A percentile compares a stretch with the other conserved stretches of the same genome.
phyloP scores from a whole-genome alignment of 1,140 invertebrate genomes.

The Lerema accius region DNA sequence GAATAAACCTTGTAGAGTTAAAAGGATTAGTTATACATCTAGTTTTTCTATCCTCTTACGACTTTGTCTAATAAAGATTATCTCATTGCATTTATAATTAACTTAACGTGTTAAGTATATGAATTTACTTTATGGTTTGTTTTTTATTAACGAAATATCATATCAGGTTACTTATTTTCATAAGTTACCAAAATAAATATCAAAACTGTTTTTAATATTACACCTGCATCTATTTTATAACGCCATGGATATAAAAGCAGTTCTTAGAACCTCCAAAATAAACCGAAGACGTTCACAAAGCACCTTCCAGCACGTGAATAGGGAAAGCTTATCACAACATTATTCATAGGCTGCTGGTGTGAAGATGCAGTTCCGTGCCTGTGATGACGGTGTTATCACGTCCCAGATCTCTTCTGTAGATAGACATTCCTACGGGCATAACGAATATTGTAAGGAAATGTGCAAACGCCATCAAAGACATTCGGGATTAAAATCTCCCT shows the following conservation, averaged over 20 bases:
- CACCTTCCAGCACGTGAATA: constrained; percentile 44
- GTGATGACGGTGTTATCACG: constrained; percentile 68
- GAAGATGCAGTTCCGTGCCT: constrained; percentile 58
- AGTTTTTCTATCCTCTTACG: too few relatives aligned
- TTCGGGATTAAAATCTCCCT: constrained; percentile 22
- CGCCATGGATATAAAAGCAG: constrained; percentile 10
- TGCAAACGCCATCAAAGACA: constrained; percentile 27
- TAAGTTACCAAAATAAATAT: too few relatives aligned
- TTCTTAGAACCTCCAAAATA: constrained; percentile 28
- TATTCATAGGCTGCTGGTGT: constrained; percentile 57
- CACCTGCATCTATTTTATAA: not conserved
- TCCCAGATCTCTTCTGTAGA: constrained; percentile 64
- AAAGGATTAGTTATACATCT: too few relatives aligned
- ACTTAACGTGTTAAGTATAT: too few relatives aligned
- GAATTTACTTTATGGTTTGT: too few relatives aligned
- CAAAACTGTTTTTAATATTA: too few relatives aligned
- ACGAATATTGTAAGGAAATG: constrained; percentile 31
- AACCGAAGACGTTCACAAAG: constrained; percentile 32
- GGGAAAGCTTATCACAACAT: constrained; percentile 55
- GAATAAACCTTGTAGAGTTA: too few relatives aligned
- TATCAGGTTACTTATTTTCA: too few relatives aligned
- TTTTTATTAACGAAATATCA: too few relatives aligned
- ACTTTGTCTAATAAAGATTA: too few relatives aligned
- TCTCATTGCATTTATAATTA: too few relatives aligned
- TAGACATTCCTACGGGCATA: constrained; percentile 30